Evolutionary conservation across 2,113 vertebrate species (phyloP).

Genomic region (Eulemur rufifrons): DNA sequence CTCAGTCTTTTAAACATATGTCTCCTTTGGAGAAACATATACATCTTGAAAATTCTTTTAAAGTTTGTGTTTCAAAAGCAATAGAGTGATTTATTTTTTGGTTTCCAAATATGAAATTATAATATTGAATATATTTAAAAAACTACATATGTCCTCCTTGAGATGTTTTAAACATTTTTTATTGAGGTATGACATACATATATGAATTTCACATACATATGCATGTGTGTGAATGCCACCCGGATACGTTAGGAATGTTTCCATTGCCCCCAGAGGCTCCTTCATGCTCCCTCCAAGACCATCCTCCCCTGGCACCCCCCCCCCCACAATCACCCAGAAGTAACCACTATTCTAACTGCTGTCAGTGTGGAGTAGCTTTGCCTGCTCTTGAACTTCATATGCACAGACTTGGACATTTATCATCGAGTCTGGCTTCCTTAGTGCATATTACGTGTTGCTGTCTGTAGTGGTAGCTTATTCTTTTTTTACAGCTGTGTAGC

Average conservation of each 20-base stretch:
- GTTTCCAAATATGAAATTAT: constrained; percentile 81
- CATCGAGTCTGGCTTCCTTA: neutral
- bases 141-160: constrained; percentile 78
- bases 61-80: constrained; percentile 78
- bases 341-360: neutral
- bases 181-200: constrained; percentile 63
- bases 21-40: constrained; percentile 68
- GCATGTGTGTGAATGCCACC: neutral
- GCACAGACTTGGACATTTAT: neutral
- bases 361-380: neutral
- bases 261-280: neutral
- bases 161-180: constrained; percentile 53
- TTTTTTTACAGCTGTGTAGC: neutral
- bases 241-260: neutral
- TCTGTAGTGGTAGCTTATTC: neutral
- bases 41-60: constrained; percentile 75
- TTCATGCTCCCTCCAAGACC: neutral
- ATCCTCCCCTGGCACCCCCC: rapidly evolving
- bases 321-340: neutral
- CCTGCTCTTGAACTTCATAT: neutral
- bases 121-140: constrained; percentile 79
- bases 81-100: constrained; percentile 54
- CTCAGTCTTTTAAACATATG: constrained; percentile 73
- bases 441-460: neutral
- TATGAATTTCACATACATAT: constrained; percentile 8